Conservation (phyloP, 2,888 invertebrate genomes). For the Eristalis tenax region DNA sequence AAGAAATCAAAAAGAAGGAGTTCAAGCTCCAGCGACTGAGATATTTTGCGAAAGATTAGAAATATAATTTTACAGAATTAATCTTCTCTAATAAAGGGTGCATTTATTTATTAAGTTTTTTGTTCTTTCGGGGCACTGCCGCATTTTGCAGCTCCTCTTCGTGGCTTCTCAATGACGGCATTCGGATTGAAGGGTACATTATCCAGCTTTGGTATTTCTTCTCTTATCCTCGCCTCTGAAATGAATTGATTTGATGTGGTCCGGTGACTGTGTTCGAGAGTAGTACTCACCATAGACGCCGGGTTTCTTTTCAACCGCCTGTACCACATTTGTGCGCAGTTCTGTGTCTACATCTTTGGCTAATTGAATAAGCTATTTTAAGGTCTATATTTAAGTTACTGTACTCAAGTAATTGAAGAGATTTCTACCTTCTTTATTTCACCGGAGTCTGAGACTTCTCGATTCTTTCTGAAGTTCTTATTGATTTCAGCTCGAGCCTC, state of each 20-base stretch:
- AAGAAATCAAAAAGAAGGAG: slow-evolving; percentile 72
- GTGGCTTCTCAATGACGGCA: slow-evolving; percentile 80
- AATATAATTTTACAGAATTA: slow-evolving; percentile 63
- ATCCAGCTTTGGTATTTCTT: slow-evolving; percentile 81
- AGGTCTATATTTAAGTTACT: background rate
- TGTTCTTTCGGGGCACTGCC: slow-evolving; percentile 56
- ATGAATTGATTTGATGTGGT: background rate
- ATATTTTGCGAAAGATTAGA: slow-evolving; percentile 66
- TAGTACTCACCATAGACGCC: slow-evolving; percentile 84
- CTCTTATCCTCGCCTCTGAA: slow-evolving; percentile 77
- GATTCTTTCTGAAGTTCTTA: slow-evolving; percentile 87
- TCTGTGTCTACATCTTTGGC: slow-evolving; percentile 87
- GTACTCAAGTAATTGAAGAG: background rate
- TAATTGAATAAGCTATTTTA: slow-evolving; percentile 85
- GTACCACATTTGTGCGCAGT: slow-evolving; percentile 87
- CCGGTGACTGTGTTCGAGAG: too few species aligned
- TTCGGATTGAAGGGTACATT: slow-evolving; percentile 85
- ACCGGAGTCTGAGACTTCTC: slow-evolving; percentile 83
- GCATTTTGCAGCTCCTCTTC: slow-evolving; percentile 73
- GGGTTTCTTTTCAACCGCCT: slow-evolving; percentile 86
- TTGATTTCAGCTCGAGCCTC: slow-evolving; percentile 88
- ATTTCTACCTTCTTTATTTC: slow-evolving; percentile 85
- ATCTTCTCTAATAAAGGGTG: slow-evolving; percentile 50
- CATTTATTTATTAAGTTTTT: slow-evolving; percentile 14
- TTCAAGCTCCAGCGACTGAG: slow-evolving; percentile 48